These are phyloP conservation scores for Ashinkailepas kermadecensis DNA, from an alignment of 2,888 invertebrate species.

Conservation along the genomic window DNA sequence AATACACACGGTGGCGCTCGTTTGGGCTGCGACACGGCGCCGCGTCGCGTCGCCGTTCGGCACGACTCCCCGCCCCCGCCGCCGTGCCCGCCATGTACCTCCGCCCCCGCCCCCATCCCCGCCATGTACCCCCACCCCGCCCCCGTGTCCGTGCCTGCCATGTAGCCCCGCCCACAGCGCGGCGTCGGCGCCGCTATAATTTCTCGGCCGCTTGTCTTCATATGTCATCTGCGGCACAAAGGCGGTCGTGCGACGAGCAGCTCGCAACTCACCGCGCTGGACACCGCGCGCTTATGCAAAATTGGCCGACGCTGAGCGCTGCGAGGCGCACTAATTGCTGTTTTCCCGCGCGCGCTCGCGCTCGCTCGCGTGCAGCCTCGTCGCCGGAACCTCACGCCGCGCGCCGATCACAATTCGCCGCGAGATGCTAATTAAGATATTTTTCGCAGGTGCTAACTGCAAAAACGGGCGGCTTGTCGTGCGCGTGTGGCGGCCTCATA, in stretches of 20 bases:
- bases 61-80: not conserved
- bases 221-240: not conserved
- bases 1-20: not conserved
- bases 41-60: not conserved
- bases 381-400: not conserved
- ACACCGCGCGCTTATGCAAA: not conserved
- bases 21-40: not conserved
- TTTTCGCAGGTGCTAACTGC: not conserved
- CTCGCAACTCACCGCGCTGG: not conserved
- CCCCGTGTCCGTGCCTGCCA: too few species aligned
- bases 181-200: not conserved
- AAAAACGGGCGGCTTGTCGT: not conserved
- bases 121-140: too few species aligned
- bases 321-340: not conserved
- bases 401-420: not conserved
- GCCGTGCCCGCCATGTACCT: too few species aligned
- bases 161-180: too few species aligned
- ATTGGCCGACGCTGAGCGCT: not conserved
- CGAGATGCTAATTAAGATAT: slow-evolving; percentile 16
- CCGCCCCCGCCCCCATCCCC: too few species aligned
- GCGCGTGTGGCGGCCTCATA: not conserved
- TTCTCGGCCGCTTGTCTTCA: not conserved
- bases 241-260: not conserved
- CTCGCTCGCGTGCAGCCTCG: not conserved
- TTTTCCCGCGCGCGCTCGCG: not conserved